Conservation (phyloP, 2,797 vertebrate species). For the Sphaeramia orbicularis region DNA sequence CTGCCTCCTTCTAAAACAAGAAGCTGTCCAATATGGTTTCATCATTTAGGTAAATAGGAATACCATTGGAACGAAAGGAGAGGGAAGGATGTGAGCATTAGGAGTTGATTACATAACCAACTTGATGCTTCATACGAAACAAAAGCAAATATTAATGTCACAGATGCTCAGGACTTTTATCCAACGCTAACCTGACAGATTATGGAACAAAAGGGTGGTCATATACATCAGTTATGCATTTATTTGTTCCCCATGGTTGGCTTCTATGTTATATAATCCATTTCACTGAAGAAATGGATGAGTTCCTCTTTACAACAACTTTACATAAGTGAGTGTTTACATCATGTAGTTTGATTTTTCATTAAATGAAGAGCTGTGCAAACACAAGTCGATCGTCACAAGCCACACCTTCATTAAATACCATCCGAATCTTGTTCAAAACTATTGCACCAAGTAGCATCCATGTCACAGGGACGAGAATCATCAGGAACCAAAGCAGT, state of each 20-base stretch:
- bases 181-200: no score
- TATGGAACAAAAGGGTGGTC: no score
- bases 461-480: no score
- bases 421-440: background rate
- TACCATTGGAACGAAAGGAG: background rate
- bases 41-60: slow-evolving; percentile 24
- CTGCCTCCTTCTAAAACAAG: slow-evolving; percentile 48
- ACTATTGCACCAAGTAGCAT: no score
- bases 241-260: background rate
- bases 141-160: slow-evolving; percentile 24
- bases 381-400: background rate
- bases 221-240: background rate
- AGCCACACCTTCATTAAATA: background rate
- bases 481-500: slow-evolving; percentile 5
- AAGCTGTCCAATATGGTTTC: slow-evolving; percentile 32
- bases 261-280: slow-evolving; percentile 44
- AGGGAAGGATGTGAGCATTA: background rate
- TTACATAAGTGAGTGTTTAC: no score
- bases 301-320: no score
- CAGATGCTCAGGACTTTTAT: background rate
- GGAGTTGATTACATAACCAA: slow-evolving; percentile 57
- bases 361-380: background rate
- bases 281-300: slow-evolving; percentile 38
- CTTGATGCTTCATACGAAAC: slow-evolving; percentile 29
- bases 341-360: background rate